Conservation (phyloP, 2,797 vertebrate genomes). For the Mormyrops attenuatus region DNA sequence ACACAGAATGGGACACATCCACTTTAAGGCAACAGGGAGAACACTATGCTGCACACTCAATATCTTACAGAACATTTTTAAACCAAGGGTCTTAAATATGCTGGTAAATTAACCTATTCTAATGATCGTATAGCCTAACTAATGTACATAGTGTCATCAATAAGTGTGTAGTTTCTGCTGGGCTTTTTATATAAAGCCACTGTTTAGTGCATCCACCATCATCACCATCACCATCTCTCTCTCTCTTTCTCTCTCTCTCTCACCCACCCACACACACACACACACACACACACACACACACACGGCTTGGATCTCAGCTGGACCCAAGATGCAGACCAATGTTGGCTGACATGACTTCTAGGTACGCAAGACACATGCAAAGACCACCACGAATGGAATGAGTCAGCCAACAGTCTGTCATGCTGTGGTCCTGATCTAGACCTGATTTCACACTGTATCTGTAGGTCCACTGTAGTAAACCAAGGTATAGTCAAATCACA, state of each 20-base stretch:
- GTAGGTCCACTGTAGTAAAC: not conserved
- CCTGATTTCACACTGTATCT: not conserved
- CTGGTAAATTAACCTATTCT: constrained; percentile 29
- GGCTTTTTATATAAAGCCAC: not conserved
- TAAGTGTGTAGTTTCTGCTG: not conserved
- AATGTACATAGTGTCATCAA: constrained; percentile 14
- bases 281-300: not conserved
- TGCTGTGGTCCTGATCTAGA: not conserved
- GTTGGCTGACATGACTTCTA: not conserved
- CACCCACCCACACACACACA: not conserved
- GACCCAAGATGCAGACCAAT: not conserved
- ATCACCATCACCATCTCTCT: not conserved
- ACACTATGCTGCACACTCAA: constrained; percentile 14
- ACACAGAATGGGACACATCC: constrained; percentile 19
- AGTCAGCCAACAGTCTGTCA: not conserved
- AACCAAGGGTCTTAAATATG: constrained; percentile 20
- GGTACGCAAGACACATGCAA: not conserved
- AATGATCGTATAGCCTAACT: constrained; percentile 15
- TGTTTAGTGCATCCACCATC: not conserved
- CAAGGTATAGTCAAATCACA: not conserved
- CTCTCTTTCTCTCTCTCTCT: not conserved
- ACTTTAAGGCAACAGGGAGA: constrained; percentile 25
- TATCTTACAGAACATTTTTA: constrained; percentile 10
- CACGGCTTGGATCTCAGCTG: not conserved
- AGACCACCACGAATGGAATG: not conserved